These are phyloP conservation scores for Benthosema pterotum DNA, from an alignment of 2,797 vertebrate genomes.

Conservation along the genomic window DNA sequence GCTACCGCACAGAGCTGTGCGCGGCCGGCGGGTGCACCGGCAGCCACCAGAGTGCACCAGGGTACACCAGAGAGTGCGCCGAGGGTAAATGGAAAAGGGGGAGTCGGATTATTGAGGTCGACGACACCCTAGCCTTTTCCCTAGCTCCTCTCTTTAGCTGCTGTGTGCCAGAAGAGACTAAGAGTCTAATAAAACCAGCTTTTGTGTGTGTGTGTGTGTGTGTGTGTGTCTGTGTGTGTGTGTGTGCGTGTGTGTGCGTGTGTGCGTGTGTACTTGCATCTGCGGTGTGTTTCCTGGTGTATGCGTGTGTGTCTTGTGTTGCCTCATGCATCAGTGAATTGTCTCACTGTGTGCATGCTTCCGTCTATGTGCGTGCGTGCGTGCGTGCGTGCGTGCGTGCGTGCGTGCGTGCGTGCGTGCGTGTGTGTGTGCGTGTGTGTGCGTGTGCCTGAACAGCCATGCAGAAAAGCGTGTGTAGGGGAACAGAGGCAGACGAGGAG, in stretches of 20 bases:
- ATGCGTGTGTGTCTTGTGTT: too few relatives aligned
- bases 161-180: constrained; percentile 33
- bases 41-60: constrained; percentile 3
- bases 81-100: constrained; percentile 37
- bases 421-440: too few relatives aligned
- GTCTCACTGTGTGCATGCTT: too few relatives aligned
- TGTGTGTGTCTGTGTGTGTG: not conserved
- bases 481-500: not conserved
- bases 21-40: not conserved
- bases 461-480: too few relatives aligned
- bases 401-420: not conserved
- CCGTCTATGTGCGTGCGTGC: constrained; percentile 41
- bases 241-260: too few relatives aligned
- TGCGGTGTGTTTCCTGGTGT: too few relatives aligned
- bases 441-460: too few relatives aligned
- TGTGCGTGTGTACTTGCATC: too few relatives aligned
- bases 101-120: constrained; percentile 52
- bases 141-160: constrained; percentile 50
- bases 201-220: constrained; percentile 11
- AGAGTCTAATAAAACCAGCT: constrained; percentile 38
- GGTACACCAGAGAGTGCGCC: constrained; percentile 63
- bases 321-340: too few relatives aligned
- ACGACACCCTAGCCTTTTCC: constrained; percentile 43
- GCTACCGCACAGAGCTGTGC: constrained; percentile 45
- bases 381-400: constrained; percentile 7